Evolutionary conservation across 1,140 invertebrate species (phyloP).

Genomic region (Pseudachorutes palmiensis): DNA sequence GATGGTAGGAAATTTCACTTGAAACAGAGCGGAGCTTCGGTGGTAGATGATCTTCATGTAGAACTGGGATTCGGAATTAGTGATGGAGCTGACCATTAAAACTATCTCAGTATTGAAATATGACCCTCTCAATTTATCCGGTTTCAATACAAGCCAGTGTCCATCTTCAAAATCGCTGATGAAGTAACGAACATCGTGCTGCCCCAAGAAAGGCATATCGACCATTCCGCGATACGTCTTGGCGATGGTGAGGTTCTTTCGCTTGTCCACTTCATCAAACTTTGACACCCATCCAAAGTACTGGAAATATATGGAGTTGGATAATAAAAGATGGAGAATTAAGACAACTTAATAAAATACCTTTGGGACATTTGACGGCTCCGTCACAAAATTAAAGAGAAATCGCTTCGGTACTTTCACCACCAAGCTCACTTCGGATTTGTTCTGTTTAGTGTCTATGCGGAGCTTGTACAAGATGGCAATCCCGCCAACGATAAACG

Average conservation of each 20-base stretch:
- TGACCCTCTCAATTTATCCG: constrained; percentile 19
- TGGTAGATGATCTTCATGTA: constrained; percentile 35
- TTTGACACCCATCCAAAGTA: constrained; percentile 35
- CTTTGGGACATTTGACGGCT: constrained; percentile 32
- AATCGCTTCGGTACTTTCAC: constrained; percentile 28
- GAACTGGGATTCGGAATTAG: constrained; percentile 28
- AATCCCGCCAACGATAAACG: constrained; percentile 31
- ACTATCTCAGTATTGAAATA: constrained; percentile 33
- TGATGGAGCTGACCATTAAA: constrained; percentile 25
- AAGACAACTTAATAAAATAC: neutral
- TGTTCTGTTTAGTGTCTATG: constrained; percentile 19
- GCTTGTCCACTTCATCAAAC: constrained; percentile 20
- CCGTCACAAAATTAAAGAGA: constrained; percentile 29
- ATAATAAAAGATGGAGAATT: too few relatives aligned
- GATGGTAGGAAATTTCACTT: too few relatives aligned
- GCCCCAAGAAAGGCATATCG: constrained; percentile 33
- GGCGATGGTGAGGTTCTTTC: constrained; percentile 26
- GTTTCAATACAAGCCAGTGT: constrained; percentile 29
- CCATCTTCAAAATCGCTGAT: constrained; percentile 28
- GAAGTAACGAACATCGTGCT: constrained; percentile 29
- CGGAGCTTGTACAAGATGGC: constrained; percentile 31
- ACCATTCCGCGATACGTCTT: constrained; percentile 29
- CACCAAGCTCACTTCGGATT: constrained; percentile 27
- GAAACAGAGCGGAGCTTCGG: constrained; percentile 34
- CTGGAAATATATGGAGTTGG: too few relatives aligned